Evolutionary conservation across 2,888 invertebrate genomes (phyloP).

Genomic region (Scaptomyza tumidula): DNA sequence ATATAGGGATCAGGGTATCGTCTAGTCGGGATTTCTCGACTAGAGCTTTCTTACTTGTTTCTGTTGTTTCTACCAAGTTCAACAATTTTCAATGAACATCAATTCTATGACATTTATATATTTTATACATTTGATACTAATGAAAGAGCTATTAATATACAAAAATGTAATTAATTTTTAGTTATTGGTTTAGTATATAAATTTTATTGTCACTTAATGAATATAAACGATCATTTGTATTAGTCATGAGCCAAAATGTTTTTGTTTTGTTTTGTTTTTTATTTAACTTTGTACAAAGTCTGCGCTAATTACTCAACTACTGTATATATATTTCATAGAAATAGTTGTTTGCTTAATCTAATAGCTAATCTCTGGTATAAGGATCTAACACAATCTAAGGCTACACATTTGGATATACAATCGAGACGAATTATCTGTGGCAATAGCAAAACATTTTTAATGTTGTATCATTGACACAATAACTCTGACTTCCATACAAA

Average conservation of each 20-base stretch:
- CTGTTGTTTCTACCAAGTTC: slow-evolving; percentile 1
- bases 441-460: slow-evolving; percentile 93
- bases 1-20: too few species aligned
- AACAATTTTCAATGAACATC: neutral
- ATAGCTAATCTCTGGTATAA: neutral
- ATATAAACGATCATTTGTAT: slow-evolving; percentile 82
- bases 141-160: slow-evolving; percentile 18
- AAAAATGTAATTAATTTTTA: slow-evolving; percentile 7
- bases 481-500: slow-evolving; percentile 92
- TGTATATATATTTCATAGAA: slow-evolving; percentile 67
- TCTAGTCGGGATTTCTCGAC: too few species aligned
- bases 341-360: slow-evolving; percentile 44
- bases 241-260: slow-evolving; percentile 9
- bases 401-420: slow-evolving; percentile 48
- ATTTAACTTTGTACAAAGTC: slow-evolving; percentile 57
- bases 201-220: slow-evolving; percentile 54
- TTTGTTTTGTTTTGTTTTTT: neutral
- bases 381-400: slow-evolving; percentile 46
- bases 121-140: slow-evolving; percentile 16
- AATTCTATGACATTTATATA: neutral
- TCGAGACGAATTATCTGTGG: slow-evolving; percentile 77
- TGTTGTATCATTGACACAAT: slow-evolving; percentile 90
- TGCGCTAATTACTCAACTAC: slow-evolving; percentile 12
- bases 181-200: neutral
- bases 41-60: too few species aligned